Evolutionary conservation across 1,140 invertebrate genomes (phyloP).

Genomic region (Pantala flavescens): DNA sequence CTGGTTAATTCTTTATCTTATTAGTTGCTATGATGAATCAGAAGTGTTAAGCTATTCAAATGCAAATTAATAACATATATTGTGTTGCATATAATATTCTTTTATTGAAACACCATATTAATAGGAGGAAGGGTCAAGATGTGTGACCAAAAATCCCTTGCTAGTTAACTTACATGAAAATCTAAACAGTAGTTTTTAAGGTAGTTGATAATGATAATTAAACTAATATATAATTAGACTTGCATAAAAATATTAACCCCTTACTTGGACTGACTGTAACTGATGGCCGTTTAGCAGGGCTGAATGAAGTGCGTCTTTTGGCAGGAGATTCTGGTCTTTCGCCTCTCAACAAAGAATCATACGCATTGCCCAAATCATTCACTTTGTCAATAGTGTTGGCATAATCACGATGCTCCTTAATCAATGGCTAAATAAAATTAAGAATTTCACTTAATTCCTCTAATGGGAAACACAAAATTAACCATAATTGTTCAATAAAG

Average conservation of each 20-base stretch:
- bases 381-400: slow-evolving; percentile 78
- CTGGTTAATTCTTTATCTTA: too few species aligned
- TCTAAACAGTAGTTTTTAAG: too few species aligned
- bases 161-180: too few species aligned
- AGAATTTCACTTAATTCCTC: background rate
- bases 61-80: too few species aligned
- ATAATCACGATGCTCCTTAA: slow-evolving; percentile 83
- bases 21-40: too few species aligned
- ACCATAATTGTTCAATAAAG: background rate
- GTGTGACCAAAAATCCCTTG: too few species aligned
- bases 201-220: too few species aligned
- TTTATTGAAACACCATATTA: too few species aligned
- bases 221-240: too few species aligned
- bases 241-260: slow-evolving; percentile 22
- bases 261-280: slow-evolving; percentile 40
- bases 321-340: slow-evolving; percentile 64
- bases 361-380: slow-evolving; percentile 76
- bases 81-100: too few species aligned
- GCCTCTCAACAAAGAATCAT: slow-evolving; percentile 65
- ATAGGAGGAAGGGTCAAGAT: too few species aligned
- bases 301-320: slow-evolving; percentile 50
- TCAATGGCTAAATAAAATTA: slow-evolving; percentile 48
- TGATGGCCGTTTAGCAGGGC: slow-evolving; percentile 61
- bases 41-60: too few species aligned
- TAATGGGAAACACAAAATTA: background rate